Conservation (phyloP, 2,888 invertebrate genomes). For the Drosophila aldrichi region DNA sequence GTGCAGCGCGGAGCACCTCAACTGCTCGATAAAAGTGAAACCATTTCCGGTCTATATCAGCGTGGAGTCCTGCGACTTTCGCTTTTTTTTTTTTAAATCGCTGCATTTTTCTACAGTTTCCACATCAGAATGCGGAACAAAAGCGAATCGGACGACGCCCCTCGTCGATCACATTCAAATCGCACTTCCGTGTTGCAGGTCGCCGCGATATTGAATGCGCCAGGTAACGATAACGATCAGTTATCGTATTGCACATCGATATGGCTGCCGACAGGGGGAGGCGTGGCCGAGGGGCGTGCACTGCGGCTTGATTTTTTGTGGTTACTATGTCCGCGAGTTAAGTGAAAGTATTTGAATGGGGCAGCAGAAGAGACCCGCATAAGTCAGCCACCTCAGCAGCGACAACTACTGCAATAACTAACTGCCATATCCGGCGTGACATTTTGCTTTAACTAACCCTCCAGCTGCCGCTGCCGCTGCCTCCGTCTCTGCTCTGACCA, state of each 20-base stretch:
- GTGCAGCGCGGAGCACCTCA: conserved; percentile 39
- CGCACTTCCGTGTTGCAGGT: conserved; percentile 64
- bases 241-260: conserved; percentile 74
- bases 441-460: conserved; percentile 30
- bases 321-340: conserved; percentile 21
- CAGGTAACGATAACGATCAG: conserved; percentile 61
- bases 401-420: conserved; percentile 37
- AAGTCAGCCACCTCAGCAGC: conserved; percentile 49
- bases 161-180: conserved; percentile 68
- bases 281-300: conserved; percentile 35
- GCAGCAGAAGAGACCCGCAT: conserved; percentile 55
- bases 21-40: conserved; percentile 73
- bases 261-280: conserved; percentile 20
- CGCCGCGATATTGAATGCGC: conserved; percentile 28
- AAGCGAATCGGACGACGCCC: conserved; percentile 56
- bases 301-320: conserved; percentile 28
- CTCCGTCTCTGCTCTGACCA: conserved; percentile 11
- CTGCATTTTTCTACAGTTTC: conserved; percentile 71
- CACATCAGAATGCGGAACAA: conserved; percentile 66
- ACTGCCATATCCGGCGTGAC: conserved; percentile 69
- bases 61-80: conserved; percentile 77
- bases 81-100: conserved; percentile 42
- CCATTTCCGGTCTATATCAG: conserved; percentile 75
- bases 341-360: conserved; percentile 44
- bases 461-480: not conserved